Evolutionary conservation across 2,113 vertebrate genomes (phyloP), one percentile per base, ranked within the genome.

Genomic region (Hyperoodon ampullatus): DNA sequence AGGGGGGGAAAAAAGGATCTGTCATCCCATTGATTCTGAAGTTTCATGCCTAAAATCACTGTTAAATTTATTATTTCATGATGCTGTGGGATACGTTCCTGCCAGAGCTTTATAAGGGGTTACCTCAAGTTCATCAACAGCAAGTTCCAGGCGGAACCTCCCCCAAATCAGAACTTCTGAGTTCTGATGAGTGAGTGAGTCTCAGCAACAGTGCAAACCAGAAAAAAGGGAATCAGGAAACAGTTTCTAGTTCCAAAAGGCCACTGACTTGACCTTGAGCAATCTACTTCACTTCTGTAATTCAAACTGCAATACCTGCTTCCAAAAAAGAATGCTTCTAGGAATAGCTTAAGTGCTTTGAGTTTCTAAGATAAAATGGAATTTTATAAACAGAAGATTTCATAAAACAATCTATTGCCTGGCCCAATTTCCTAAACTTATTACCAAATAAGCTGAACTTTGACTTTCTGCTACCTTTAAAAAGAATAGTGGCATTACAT

Each of bases 261-360:
- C 30, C 89, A 55, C 33, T 42, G 83, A 78, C 80, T 84, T 94
- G 90, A 97, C 97, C 92, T 96, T 95, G 89, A 70, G 8, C 55
- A 50, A 93, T 10, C 1, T 14, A 93, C 71, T 70, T 70, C 86
- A 86, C 8, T 74, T 80, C 47, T 72, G 72, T 77, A 70, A 94
- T 72, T 93, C 53, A 92, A 85, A 94, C 39, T 19, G 44, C 53
- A 58, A 75, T 53, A 90, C 35, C 84, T 61, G 35, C 39, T 78
- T 94, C 77, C 88, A 89, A 74, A 94, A 50, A 71, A 44, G 8
- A 65, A 82, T 6, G 61, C 39, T 74, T 94, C 61, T 63, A 88
- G 55, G 6, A 92, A 90, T 3, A 75, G 28, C 44, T 80, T 13
- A 66, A 42, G 23, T 24, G 35, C 47, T 93, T 82, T 61, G 50